phyloP scores from a whole-genome alignment of 2,888 invertebrate genomes.

The Hypsopygia costalis region DNA sequence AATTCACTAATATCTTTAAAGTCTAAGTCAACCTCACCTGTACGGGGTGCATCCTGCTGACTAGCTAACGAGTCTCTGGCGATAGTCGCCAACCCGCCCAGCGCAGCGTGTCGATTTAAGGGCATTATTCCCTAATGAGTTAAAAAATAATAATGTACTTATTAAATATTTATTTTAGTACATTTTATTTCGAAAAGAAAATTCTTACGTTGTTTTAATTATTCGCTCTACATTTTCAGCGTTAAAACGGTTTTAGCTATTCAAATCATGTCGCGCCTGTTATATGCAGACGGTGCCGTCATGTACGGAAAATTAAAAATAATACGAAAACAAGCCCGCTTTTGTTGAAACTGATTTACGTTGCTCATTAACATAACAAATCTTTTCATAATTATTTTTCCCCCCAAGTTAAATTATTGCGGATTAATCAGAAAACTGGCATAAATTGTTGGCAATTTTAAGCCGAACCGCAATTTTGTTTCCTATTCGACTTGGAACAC shows the following conservation, averaged over 20 bases:
- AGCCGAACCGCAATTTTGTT: neutral
- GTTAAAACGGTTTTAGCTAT: constrained; percentile 33
- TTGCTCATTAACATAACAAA: constrained; percentile 29
- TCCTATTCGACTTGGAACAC: neutral
- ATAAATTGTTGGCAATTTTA: constrained; percentile 1
- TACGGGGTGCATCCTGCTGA: too few relatives aligned
- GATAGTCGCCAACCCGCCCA: too few relatives aligned
- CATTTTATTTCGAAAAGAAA: too few relatives aligned
- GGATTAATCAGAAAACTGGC: constrained; percentile 9
- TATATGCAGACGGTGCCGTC: constrained; percentile 54
- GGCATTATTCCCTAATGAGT: too few relatives aligned
- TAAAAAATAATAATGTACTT: too few relatives aligned
- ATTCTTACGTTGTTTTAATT: neutral
- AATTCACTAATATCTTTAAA: too few relatives aligned
- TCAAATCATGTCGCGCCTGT: constrained; percentile 53
- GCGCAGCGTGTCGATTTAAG: too few relatives aligned
- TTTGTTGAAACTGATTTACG: constrained; percentile 17
- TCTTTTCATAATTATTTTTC: constrained; percentile 24
- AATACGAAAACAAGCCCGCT: constrained; percentile 9
- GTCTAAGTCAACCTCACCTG: too few relatives aligned
- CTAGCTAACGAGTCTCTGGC: too few relatives aligned
- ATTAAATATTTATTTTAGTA: too few relatives aligned
- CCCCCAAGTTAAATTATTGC: constrained; percentile 8
- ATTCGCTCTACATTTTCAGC: constrained; percentile 24
- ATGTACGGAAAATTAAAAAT: constrained; percentile 29